These are phyloP conservation scores for Monochamus saltuarius DNA, from an alignment of 1,140 invertebrate species.

Conservation along the genomic window DNA sequence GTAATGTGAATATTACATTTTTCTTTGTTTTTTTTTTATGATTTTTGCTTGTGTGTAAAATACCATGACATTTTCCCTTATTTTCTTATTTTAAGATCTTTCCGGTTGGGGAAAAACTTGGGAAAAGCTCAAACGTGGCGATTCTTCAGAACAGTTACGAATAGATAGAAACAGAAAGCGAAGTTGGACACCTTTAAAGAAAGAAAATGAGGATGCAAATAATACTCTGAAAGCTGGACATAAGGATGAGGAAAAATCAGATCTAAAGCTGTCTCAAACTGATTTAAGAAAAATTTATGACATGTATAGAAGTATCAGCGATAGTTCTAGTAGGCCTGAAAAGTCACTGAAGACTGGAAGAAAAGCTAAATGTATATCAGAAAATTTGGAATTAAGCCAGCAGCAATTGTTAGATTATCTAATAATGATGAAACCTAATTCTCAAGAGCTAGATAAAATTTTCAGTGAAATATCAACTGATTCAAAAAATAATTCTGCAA, in stretches of 20 bases:
- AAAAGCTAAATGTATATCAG: constrained; percentile 31
- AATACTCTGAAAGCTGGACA: constrained; percentile 53
- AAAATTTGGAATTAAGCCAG: constrained; percentile 41
- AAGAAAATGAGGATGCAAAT: constrained; percentile 35
- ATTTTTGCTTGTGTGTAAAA: background rate
- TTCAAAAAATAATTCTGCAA: constrained; percentile 2
- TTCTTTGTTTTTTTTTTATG: too few species aligned
- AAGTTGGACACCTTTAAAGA: constrained; percentile 55
- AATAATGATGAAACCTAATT: constrained; percentile 36
- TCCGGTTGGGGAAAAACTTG: constrained; percentile 67
- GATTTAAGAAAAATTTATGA: constrained; percentile 33
- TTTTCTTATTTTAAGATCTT: constrained; percentile 53
- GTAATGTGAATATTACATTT: constrained; percentile 18
- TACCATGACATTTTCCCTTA: background rate
- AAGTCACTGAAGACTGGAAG: constrained; percentile 20
- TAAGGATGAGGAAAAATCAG: constrained; percentile 47
- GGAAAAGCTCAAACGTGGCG: constrained; percentile 62
- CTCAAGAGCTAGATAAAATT: constrained; percentile 38
- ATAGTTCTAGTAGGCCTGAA: constrained; percentile 17
- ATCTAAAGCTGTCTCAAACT: constrained; percentile 19
- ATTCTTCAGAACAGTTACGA: constrained; percentile 59
- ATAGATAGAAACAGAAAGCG: constrained; percentile 51
- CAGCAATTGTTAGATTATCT: constrained; percentile 42
- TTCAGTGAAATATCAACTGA: constrained; percentile 23
- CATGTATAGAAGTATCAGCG: constrained; percentile 33